Evolutionary conservation across 2,797 vertebrate species (phyloP).

Genomic region (Rhynchonycteris naso): DNA sequence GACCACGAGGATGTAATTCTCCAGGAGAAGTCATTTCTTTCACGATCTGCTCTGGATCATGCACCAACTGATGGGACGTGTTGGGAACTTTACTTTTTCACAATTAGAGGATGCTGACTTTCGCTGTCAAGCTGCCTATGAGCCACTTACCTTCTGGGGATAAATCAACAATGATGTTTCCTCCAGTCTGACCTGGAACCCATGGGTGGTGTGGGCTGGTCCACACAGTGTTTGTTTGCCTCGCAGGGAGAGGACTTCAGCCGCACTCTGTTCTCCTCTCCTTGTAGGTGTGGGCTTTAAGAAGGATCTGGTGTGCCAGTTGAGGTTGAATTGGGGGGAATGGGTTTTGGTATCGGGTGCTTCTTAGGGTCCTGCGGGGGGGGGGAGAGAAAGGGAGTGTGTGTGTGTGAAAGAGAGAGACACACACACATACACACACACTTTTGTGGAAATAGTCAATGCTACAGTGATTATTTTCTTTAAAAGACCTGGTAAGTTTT

Average conservation of each 20-base stretch:
- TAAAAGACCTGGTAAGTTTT: neutral
- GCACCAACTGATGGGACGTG: neutral
- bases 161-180: neutral
- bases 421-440: too few relatives aligned
- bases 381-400: too few relatives aligned
- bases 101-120: neutral
- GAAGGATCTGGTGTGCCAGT: too few relatives aligned
- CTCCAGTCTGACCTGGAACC: neutral
- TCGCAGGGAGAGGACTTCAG: neutral
- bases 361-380: neutral
- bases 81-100: neutral
- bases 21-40: neutral
- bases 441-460: neutral
- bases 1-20: neutral
- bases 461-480: neutral
- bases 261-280: too few relatives aligned
- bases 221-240: neutral
- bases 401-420: neutral
- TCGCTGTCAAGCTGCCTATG: neutral
- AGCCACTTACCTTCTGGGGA: neutral
- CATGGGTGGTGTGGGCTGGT: fast-evolving
- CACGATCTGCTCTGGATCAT: neutral
- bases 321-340: neutral
- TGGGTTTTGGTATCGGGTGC: too few relatives aligned
- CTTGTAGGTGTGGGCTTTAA: neutral